phyloP scores from a whole-genome alignment of 2,113 vertebrate species.

The Erythrocercus mccallii region DNA sequence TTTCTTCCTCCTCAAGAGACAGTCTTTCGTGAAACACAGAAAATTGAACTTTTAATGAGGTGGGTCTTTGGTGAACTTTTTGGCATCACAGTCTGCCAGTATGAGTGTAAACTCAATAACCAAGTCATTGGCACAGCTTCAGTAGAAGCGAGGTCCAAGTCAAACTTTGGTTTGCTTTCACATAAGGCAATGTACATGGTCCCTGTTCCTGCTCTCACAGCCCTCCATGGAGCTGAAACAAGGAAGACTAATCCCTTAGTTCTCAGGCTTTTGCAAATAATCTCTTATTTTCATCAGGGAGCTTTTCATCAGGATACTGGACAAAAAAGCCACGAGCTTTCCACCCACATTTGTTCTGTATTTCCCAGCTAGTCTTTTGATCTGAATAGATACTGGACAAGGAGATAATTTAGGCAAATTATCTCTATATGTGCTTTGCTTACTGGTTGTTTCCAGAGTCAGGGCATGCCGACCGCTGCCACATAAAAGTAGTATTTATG shows the following conservation, averaged over 20 bases:
- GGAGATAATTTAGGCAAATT: background rate
- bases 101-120: background rate
- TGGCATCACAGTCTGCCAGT: background rate
- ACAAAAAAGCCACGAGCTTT: fast-evolving
- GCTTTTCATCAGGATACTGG: background rate
- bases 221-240: background rate
- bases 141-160: background rate
- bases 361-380: background rate
- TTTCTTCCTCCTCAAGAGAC: background rate
- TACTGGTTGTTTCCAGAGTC: background rate
- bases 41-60: background rate
- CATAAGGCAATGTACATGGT: background rate
- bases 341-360: background rate
- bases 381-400: background rate
- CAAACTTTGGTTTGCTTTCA: slow-evolving; percentile 3
- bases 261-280: background rate
- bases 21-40: background rate
- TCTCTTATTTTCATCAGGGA: background rate
- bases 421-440: background rate
- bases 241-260: background rate
- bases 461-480: background rate
- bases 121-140: background rate
- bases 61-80: background rate
- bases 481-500: background rate
- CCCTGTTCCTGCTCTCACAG: background rate